These are phyloP conservation scores for Camponotus vicinus DNA, from an alignment of 1,140 invertebrate genomes.

Conservation along the genomic window DNA sequence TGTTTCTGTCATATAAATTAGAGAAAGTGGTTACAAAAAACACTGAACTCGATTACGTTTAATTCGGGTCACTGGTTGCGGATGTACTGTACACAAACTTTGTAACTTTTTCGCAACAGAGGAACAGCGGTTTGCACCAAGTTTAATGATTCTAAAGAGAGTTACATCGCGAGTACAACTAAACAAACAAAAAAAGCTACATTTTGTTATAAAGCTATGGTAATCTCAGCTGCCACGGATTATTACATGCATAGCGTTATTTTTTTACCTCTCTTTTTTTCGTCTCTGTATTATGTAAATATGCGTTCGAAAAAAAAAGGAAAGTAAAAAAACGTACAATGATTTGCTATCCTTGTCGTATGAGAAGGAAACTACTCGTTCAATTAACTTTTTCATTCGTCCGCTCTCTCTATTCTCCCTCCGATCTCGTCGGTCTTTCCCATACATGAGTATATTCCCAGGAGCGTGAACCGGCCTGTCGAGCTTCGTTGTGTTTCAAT, in stretches of 20 bases:
- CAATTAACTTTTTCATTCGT: slow-evolving; percentile 41
- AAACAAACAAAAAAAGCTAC: neutral
- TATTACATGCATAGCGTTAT: neutral
- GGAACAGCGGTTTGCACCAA: neutral
- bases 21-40: neutral
- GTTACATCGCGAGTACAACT: neutral
- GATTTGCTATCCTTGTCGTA: neutral
- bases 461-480: neutral
- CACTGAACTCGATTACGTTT: neutral
- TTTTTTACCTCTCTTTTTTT: neutral
- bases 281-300: neutral
- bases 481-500: slow-evolving; percentile 33
- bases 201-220: neutral
- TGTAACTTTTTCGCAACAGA: neutral
- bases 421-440: slow-evolving; percentile 16
- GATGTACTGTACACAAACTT: neutral
- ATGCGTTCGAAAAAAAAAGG: neutral
- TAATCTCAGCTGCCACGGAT: neutral
- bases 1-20: neutral
- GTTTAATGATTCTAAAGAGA: neutral
- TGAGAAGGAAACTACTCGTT: neutral
- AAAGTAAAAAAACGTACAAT: neutral
- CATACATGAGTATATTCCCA: slow-evolving; percentile 27
- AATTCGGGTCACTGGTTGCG: neutral
- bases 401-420: neutral